Base-by-base conservation (phyloP, 2,888 invertebrate species). In the Silvanus unidentatus region DNA sequence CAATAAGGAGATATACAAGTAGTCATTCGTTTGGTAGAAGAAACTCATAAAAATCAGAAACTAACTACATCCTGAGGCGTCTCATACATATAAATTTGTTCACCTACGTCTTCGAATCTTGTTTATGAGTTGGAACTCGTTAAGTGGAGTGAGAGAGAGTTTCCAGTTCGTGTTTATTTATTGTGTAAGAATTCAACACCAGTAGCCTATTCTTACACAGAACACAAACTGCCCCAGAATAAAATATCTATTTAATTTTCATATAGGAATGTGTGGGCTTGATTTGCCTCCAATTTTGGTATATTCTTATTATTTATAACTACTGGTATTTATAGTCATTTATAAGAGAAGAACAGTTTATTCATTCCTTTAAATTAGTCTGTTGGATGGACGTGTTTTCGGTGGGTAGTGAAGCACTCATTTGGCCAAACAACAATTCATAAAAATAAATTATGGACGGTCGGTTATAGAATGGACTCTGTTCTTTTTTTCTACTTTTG, bases 1-100 rank as follows among this genome's bases (percentile, higher is more conserved):
- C 22, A 22, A 22, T n/a, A n/a, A n/a, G n/a, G n/a, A n/a, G n/a
- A n/a, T 22, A 22, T 22, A 37, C 14, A 15, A 37, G 16, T n/a
- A 37, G 15, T 37, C 16, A 12, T 37, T 16, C 16, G 13, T 37
- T 37, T 37, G 13, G 14, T 13, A 14, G 16, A 37, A 27, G 14
- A 27, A 16, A 9, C 39, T 14, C 29, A 39, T 22, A 39, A 39
- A 39, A 39, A 39, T 39, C 14, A 9, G 10, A 43, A 43, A 13
- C 14, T 30, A 27, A 13, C 12, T 22, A 37, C 16, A 12, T 37
- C 37, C 37, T 16, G 15, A 9, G 46, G 49, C 49, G 16, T 42
- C 40, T 46, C 45, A 49, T 45, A 39, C 45, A 39, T 32, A 40
- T 16, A 39, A 45, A 50, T 50, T 48, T 48, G 48, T 48, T 50